Evolutionary conservation across 2,113 vertebrate species (phyloP), one percentile per base, ranked within the genome.

Genomic region (Lophius piscatorius): DNA sequence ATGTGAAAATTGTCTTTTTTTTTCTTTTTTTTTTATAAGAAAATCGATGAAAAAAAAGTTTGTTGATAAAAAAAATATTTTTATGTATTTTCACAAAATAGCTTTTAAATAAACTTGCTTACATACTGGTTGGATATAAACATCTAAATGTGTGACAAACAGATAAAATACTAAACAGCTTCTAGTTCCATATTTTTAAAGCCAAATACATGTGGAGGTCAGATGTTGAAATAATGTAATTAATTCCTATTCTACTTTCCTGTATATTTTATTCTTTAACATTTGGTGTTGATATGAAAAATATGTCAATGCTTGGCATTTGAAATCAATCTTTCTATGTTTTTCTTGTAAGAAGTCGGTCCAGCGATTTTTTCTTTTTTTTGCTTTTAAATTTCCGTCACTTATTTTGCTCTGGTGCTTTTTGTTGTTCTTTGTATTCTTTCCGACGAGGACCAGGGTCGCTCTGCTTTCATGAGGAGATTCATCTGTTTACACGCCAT

Each of bases 61-160:
- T 76, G 84, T 87, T 86, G 85, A 54, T n/a, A n/a, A 71, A 84
- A 93, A 93, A 95, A 95, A 92, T 93, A 95, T 98, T 99, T 98
- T 96, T 98, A 97, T 94, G 96, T 97, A 98, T 99, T 99, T 99
- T 99, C 95, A 97, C 94, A 93, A 92, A 96, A 96, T 95, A 94
- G 95, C 96, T 98, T 98, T 98, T 95, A 94, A 96, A 96, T 93
- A 93, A 94, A 94, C 93, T 94, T 93, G 95, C 95, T 95, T 96
- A 94, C 95, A 91, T 94, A 92, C 90, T 90, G 92, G 93, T 95
- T 93, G 87, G 88, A 90, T 89, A 92, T 92, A 89, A 90, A 92
- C 91, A 78, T 67, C 69, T 84, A 79, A 90, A 92, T 91, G 88
- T 91, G 78, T 55, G 80, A 86, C 90, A 87, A 88, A 81, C 86